Base-by-base conservation (phyloP, 92 coral and sea anemone species). In the Parazoanthus atlanticus region DNA sequence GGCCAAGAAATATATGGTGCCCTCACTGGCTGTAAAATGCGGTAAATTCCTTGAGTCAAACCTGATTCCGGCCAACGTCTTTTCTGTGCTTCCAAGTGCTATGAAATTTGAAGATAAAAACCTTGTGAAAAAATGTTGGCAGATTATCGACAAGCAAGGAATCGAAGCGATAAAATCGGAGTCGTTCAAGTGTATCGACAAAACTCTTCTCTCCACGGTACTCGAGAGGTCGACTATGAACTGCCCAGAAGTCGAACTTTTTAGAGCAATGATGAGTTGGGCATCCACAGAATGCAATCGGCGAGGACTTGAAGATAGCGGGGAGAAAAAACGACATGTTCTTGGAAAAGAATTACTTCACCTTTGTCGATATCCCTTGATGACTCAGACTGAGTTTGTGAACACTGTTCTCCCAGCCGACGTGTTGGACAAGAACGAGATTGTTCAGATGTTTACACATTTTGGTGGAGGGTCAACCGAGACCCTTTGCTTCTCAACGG, bases 201-300 rank as follows among this genome's bases (percentile, higher is more conserved):
- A 43, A 43, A 4, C 49, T 43, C 78, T 73, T 7, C 78, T 73
- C 78, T 30, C 36, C 43, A 5, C 38, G 40, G 78, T 73, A 73
- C 78, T 73, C 25, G 78, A 73, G 78, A 73, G 78, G 41, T 73
- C 78, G 28, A 73, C 78, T 6, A 73, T 73, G 8, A 73, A 29
- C 41, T 73, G 78, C 78, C 19, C 40, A 30, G 78, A 73, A 73
- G 78, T 73, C 40, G 78, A 73, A 73, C 78, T 73, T 73, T 73
- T 73, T 3, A 33, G 28, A 73, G 78, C 40, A 73, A 73, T 73
- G 78, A 73, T 73, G 78, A 73, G 43, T 33, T 73, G 41, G 78
- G 78, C 78, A 15, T 73, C 78, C 38, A 31, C 40, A 0, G 78
- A 73, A 73, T 73, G 78, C 78, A 73, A 31, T 30, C 38, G 78